These are phyloP conservation scores for Turnix velox DNA, from an alignment of 2,113 vertebrate genomes.

Conservation along the genomic window DNA sequence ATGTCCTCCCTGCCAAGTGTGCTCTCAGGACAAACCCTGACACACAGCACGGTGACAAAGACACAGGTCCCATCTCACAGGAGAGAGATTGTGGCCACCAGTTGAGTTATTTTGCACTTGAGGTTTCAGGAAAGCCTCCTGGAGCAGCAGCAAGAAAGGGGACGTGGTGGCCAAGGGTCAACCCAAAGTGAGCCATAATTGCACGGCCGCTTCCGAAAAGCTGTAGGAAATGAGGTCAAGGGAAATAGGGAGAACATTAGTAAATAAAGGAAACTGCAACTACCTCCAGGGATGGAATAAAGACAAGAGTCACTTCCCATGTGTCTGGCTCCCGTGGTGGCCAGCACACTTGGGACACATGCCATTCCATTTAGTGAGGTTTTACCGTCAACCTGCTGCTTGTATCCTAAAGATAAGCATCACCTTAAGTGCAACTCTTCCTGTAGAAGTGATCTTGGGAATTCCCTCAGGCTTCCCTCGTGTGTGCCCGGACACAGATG, in stretches of 20 bases:
- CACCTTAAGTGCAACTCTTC: slow-evolving; percentile 34
- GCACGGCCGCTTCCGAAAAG: slow-evolving; percentile 45
- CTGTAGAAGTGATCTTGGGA: slow-evolving; percentile 32
- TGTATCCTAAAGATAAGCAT: slow-evolving; percentile 64
- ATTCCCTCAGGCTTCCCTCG: slow-evolving; percentile 48
- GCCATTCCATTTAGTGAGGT: slow-evolving; percentile 37
- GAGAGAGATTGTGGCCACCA: not conserved
- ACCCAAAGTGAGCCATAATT: slow-evolving; percentile 44
- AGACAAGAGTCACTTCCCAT: slow-evolving; percentile 62
- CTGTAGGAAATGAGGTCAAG: slow-evolving; percentile 57
- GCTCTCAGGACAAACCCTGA: not conserved
- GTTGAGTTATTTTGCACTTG: not conserved
- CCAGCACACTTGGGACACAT: slow-evolving; percentile 49
- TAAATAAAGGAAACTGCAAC: slow-evolving; percentile 63
- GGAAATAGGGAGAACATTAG: slow-evolving; percentile 66
- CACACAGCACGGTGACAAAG: accelerated
- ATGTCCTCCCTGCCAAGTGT: not conserved
- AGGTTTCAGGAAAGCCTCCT: slow-evolving; percentile 20
- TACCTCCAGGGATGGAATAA: slow-evolving; percentile 65
- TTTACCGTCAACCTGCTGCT: slow-evolving; percentile 55
- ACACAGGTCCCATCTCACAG: not conserved
- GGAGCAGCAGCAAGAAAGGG: not conserved
- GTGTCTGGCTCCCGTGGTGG: slow-evolving; percentile 45
- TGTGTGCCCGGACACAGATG: not conserved
- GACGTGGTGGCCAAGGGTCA: not conserved